These are phyloP conservation scores for Karalla daura DNA, from an alignment of 2,797 vertebrate species.

Conservation along the genomic window DNA sequence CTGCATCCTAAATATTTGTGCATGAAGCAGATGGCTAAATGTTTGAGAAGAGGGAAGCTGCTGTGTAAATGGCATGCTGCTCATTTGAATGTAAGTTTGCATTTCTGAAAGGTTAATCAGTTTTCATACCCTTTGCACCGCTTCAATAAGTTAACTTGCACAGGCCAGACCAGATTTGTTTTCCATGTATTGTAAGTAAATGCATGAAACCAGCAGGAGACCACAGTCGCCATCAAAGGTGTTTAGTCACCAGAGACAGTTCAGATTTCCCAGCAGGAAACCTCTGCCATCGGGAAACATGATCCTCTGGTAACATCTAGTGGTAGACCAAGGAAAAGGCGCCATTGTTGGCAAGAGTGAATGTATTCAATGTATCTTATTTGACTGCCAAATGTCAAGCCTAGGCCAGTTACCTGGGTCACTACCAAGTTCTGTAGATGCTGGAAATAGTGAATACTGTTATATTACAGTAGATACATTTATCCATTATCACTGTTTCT, in stretches of 20 bases:
- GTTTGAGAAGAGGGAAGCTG: not conserved
- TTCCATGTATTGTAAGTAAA: no score
- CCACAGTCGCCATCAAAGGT: not conserved
- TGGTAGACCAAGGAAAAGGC: constrained; percentile 7
- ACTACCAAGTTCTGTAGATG: not conserved
- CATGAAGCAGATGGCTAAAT: not conserved
- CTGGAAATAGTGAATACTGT: not conserved
- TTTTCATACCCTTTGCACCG: no score
- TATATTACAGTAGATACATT: not conserved
- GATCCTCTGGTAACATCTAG: constrained; percentile 42
- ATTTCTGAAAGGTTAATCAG: no score
- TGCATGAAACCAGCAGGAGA: not conserved
- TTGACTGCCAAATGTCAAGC: constrained; percentile 5
- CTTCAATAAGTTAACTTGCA: not conserved
- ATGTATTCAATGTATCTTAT: not conserved
- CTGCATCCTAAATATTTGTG: constrained; percentile 13
- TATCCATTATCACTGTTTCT: no score
- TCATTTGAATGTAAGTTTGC: not conserved
- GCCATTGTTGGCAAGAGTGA: not conserved
- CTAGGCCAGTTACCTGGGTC: not conserved
- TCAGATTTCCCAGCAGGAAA: not conserved
- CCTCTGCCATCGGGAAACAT: no score
- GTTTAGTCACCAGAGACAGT: not conserved
- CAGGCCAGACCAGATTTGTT: no score
- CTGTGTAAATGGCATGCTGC: not conserved